These are phyloP conservation scores for Dicaeum eximium DNA, from an alignment of 2,113 vertebrate species.

Conservation along the genomic window DNA sequence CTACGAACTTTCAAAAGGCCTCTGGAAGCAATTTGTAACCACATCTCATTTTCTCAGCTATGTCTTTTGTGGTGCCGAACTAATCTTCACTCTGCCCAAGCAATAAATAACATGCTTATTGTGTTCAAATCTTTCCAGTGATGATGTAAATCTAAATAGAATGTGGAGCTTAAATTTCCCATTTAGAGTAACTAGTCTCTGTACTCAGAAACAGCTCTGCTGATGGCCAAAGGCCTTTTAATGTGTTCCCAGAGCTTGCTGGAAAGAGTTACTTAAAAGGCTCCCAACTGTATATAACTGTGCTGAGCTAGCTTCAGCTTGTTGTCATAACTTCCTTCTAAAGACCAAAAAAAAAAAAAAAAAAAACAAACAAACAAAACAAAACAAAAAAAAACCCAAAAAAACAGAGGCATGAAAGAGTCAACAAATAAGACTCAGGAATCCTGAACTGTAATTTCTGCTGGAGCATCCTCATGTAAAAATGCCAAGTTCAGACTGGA, in stretches of 20 bases:
- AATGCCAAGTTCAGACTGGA: not conserved
- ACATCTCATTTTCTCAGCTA: not conserved
- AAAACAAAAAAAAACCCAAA: too few species aligned
- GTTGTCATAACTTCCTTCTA: not conserved
- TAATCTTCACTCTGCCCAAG: constrained; percentile 29
- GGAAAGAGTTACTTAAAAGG: not conserved
- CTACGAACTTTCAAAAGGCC: not conserved
- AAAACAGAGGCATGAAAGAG: too few species aligned
- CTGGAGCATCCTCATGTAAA: not conserved
- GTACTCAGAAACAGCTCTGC: not conserved
- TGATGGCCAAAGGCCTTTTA: not conserved
- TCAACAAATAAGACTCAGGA: not conserved
- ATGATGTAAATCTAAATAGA: constrained; percentile 7
- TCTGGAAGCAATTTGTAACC: not conserved
- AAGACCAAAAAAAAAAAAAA: not conserved
- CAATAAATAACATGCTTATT: constrained; percentile 2
- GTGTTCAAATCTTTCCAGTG: not conserved
- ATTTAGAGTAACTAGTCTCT: not conserved
- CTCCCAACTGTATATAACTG: not conserved
- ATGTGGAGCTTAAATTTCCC: not conserved
- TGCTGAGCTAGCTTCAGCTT: not conserved
- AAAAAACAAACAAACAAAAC: not conserved
- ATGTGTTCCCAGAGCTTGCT: not conserved
- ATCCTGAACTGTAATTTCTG: not conserved
- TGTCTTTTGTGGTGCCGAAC: not conserved